Conservation (phyloP, 2,113 vertebrate species). For the Cynoglossus semilaevis region DNA sequence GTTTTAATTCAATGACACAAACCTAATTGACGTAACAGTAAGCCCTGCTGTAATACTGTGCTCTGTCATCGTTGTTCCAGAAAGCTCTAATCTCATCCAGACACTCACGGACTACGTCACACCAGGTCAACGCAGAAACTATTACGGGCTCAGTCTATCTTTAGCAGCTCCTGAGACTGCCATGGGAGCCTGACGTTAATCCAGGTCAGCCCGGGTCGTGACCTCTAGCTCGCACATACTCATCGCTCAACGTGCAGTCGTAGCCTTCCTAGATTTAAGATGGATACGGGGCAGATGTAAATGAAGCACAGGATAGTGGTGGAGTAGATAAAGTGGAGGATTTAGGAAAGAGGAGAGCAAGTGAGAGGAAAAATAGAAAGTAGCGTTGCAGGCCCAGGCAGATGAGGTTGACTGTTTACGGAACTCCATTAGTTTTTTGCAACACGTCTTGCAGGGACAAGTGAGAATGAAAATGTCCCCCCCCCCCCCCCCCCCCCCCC, state of each 20-base stretch:
- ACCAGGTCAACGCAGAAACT: conserved; percentile 31
- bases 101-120: conserved; percentile 33
- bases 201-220: conserved; percentile 47
- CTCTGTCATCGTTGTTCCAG: conserved; percentile 3
- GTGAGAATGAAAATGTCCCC: too few species aligned
- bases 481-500: too few species aligned
- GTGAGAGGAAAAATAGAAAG: conserved; percentile 25
- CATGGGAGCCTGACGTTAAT: conserved; percentile 49
- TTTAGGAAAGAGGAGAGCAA: conserved; percentile 33
- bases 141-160: conserved; percentile 50
- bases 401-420: conserved; percentile 37
- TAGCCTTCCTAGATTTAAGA: neutral
- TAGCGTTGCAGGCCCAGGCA: conserved; percentile 2
- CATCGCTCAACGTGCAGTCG: neutral
- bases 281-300: conserved; percentile 1
- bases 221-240: conserved; percentile 35
- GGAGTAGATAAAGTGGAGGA: conserved; percentile 43
- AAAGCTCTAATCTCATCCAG: conserved; percentile 37
- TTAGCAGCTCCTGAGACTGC: conserved; percentile 59
- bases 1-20: too few species aligned
- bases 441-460: too few species aligned
- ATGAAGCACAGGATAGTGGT: conserved; percentile 20
- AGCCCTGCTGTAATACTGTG: neutral
- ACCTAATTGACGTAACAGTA: too few species aligned
- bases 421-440: neutral